A percentile compares a stretch with the other conserved stretches of the same genome.
Conservation (phyloP, 2,113 vertebrate species). For the Platysternon megacephalum region DNA sequence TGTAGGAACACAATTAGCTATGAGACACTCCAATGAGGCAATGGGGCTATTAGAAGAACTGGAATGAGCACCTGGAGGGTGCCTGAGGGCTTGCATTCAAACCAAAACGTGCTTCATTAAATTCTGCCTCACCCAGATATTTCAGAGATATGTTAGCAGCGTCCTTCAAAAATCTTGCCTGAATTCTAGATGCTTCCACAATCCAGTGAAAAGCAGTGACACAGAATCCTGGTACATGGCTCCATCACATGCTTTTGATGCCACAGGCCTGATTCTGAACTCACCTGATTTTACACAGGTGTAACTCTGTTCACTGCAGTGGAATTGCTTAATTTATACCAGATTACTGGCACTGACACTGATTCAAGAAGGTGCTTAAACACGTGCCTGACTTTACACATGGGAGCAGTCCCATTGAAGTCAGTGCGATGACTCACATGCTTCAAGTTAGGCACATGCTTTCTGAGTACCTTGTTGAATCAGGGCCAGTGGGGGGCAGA, state of each 20-base stretch:
- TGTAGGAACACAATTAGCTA: neutral
- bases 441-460: neutral
- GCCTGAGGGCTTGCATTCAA: neutral
- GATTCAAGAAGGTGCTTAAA: neutral
- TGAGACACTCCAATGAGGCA: neutral
- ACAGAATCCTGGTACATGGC: fast-evolving
- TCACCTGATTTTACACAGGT: neutral
- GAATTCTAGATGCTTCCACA: neutral
- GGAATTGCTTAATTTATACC: neutral
- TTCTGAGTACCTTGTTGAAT: neutral
- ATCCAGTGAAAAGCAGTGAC: neutral
- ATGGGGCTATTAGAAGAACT: neutral
- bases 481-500: neutral
- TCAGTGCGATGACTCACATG: neutral
- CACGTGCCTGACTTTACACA: neutral
- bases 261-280: neutral
- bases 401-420: neutral
- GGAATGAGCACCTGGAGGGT: neutral
- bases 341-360: neutral
- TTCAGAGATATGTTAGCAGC: neutral
- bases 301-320: neutral
- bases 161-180: neutral
- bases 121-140: neutral
- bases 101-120: neutral
- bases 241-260: neutral